Evolutionary conservation across 2,888 invertebrate species (phyloP).

Genomic region (Agrochola circellaris): DNA sequence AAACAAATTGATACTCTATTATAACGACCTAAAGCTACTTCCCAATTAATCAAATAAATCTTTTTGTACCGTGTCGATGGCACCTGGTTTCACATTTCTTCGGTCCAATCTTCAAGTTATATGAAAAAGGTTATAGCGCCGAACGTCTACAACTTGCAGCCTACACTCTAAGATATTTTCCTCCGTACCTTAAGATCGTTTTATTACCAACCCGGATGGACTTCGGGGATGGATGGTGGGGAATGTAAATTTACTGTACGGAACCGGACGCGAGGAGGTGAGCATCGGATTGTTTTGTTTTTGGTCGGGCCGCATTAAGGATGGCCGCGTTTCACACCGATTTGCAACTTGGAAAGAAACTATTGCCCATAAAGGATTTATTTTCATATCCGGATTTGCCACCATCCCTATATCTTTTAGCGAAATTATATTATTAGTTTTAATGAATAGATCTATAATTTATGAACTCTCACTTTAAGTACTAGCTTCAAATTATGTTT

Average conservation of each 20-base stretch:
- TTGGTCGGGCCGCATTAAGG: conserved; percentile 85
- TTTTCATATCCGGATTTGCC: neutral
- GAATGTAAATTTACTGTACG: conserved; percentile 90
- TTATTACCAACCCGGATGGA: conserved; percentile 90
- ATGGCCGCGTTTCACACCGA: conserved; percentile 75
- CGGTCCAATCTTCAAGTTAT: neutral
- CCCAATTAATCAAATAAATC: neutral
- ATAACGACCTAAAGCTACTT: neutral
- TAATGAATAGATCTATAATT: neutral
- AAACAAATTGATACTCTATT: neutral
- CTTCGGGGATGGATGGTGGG: conserved; percentile 89
- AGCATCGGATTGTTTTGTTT: conserved; percentile 90
- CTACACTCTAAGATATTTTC: conserved; percentile 85
- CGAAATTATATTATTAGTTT: neutral
- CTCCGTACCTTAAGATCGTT: conserved; percentile 89
- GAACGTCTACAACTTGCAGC: conserved; percentile 61
- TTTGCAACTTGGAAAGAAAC: conserved; percentile 42
- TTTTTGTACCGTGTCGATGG: neutral
- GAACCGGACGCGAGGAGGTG: conserved; percentile 89
- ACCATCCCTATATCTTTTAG: neutral
- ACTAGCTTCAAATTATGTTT: neutral
- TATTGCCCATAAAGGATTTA: neutral
- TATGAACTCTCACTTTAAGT: neutral
- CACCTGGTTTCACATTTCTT: neutral
- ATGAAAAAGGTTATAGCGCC: conserved; percentile 53